Evolutionary conservation across 1,140 invertebrate genomes (phyloP).

Genomic region (Elysia chlorotica): DNA sequence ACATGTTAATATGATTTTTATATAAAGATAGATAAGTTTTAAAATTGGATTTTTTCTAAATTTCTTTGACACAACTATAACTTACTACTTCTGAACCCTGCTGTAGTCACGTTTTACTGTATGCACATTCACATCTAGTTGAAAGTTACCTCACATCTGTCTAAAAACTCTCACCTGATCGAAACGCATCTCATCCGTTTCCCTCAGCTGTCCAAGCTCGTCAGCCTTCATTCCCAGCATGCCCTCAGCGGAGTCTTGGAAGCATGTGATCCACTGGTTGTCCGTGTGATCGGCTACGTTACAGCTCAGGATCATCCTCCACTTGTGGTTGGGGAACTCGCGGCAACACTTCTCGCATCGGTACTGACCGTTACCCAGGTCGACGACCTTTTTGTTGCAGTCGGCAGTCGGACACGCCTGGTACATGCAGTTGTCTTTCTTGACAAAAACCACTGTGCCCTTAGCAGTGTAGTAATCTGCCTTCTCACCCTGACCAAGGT

Average conservation of each 20-base stretch:
- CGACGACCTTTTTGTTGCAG: constrained; percentile 93
- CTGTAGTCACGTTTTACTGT: too few relatives aligned
- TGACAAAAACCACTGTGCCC: constrained; percentile 73
- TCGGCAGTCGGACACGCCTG: constrained; percentile 81
- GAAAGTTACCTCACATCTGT: too few relatives aligned
- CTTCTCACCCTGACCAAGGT: constrained; percentile 67
- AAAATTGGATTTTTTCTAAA: too few relatives aligned
- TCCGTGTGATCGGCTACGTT: constrained; percentile 81
- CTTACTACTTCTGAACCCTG: too few relatives aligned
- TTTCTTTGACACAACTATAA: too few relatives aligned
- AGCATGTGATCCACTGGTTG: constrained; percentile 86
- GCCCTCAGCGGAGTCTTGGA: constrained; percentile 84
- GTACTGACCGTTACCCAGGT: constrained; percentile 84
- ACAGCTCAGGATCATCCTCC: constrained; percentile 77
- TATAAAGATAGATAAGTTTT: too few relatives aligned
- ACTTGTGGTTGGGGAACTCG: constrained; percentile 84
- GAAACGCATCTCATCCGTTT: constrained; percentile 61
- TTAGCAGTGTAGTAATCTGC: constrained; percentile 79
- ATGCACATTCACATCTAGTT: too few relatives aligned
- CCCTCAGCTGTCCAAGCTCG: constrained; percentile 68
- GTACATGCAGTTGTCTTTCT: constrained; percentile 83
- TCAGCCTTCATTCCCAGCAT: constrained; percentile 78
- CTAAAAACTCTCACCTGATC: too few relatives aligned
- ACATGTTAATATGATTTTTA: too few relatives aligned
- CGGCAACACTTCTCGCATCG: constrained; percentile 93